phyloP scores from a whole-genome alignment of 2,888 invertebrate species.

The Gasteruption jaculator region DNA sequence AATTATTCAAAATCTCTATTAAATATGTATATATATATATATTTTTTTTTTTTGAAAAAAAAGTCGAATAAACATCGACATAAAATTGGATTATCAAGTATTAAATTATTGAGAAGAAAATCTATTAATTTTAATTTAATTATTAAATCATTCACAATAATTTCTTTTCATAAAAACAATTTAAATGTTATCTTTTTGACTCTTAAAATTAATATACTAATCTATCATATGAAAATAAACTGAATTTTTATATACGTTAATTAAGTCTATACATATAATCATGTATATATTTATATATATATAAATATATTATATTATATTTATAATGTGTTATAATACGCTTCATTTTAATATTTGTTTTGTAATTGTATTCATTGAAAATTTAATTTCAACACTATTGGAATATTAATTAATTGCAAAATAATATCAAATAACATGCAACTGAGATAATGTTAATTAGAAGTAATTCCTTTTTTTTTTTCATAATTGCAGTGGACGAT shows the following conservation, averaged over 20 bases:
- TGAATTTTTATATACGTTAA: too few relatives aligned
- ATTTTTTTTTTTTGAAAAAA: conserved; percentile 5
- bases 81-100: background rate
- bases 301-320: too few relatives aligned
- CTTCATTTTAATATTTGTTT: conserved; percentile 9
- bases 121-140: background rate
- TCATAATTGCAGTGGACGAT: conserved; percentile 74
- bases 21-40: conserved; percentile 7
- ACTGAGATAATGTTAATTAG: too few relatives aligned
- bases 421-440: background rate
- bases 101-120: too few relatives aligned
- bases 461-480: background rate
- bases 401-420: background rate
- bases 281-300: too few relatives aligned
- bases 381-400: background rate
- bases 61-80: conserved; percentile 1
- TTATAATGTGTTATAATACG: too few relatives aligned
- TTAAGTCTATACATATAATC: too few relatives aligned
- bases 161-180: too few relatives aligned
- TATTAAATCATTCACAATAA: too few relatives aligned
- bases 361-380: conserved; percentile 10
- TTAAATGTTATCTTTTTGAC: too few relatives aligned
- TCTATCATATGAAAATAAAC: too few relatives aligned
- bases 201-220: too few relatives aligned
- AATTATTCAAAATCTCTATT: conserved; percentile 19